A percentile compares a stretch with the other conserved stretches of the same genome.
phyloP scores from a whole-genome alignment of 2,888 invertebrate genomes.

The Euzophera pinguis region DNA sequence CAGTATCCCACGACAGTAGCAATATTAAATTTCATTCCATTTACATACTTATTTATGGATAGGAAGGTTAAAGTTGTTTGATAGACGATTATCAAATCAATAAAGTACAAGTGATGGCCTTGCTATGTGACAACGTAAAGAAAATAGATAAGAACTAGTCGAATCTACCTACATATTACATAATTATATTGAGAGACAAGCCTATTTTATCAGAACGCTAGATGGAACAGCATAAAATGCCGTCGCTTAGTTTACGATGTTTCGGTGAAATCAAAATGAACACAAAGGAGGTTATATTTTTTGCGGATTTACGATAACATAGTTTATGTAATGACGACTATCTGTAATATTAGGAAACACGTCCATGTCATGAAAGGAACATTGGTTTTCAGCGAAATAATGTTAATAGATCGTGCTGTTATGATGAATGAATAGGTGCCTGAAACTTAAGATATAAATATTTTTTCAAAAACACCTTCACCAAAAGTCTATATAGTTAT shows the following conservation, averaged over 20 bases:
- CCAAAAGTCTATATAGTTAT: conserved; percentile 31
- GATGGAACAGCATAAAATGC: conserved; percentile 61
- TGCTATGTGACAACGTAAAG: conserved; percentile 51
- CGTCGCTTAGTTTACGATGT: conserved; percentile 54
- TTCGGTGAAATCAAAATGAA: conserved; percentile 51
- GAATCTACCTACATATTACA: conserved; percentile 43
- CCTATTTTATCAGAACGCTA: conserved; percentile 56
- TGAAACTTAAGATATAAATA: conserved; percentile 59
- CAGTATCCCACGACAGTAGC: conserved; percentile 47
- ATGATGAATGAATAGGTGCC: conserved; percentile 61
- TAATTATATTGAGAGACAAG: conserved; percentile 39
- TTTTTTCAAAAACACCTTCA: conserved; percentile 61
- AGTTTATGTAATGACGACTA: conserved; percentile 51
- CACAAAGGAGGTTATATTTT: conserved; percentile 70
- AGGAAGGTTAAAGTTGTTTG: conserved; percentile 36
- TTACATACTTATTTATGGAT: conserved; percentile 37
- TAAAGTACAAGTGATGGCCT: conserved; percentile 75
- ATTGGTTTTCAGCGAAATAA: conserved; percentile 47
- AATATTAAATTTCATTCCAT: conserved; percentile 62
- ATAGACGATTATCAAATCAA: conserved; percentile 46
- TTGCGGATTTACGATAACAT: conserved; percentile 68
- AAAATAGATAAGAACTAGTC: conserved; percentile 47
- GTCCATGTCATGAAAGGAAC: conserved; percentile 58
- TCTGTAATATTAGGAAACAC: conserved; percentile 48
- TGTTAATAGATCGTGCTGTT: conserved; percentile 47